Percentiles rank a stretch among this genome's conserved stretches.
These are phyloP conservation scores for Drosophila kohkoa DNA, from an alignment of 1,140 invertebrate genomes.

Conservation along the genomic window DNA sequence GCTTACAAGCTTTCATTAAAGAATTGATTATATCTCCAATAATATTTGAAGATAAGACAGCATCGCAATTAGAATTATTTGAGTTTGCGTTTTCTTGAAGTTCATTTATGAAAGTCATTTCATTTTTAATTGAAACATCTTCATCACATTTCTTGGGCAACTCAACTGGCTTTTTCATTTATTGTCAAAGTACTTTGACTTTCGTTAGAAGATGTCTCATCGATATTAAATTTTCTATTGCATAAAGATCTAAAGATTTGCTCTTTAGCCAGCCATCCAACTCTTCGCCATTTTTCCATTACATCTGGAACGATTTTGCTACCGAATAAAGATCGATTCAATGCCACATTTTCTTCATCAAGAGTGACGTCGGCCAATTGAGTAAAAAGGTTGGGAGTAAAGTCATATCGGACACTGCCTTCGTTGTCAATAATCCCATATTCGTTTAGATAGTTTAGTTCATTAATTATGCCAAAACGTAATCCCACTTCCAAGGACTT, in stretches of 20 bases:
- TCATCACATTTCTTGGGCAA: too few relatives aligned
- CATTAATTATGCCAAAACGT: slow-evolving; percentile 49
- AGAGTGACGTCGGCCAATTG: background rate
- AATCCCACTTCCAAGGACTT: slow-evolving; percentile 44
- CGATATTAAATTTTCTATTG: background rate
- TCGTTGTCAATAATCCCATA: slow-evolving; percentile 29
- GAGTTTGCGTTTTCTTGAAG: too few relatives aligned
- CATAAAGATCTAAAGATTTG: background rate
- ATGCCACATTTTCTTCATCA: background rate
- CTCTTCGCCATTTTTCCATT: background rate
- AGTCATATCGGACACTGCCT: slow-evolving; percentile 28
- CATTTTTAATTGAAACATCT: too few relatives aligned
- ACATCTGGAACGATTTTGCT: background rate
- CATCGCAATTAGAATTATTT: too few relatives aligned
- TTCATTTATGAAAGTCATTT: background rate
- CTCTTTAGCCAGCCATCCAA: background rate
- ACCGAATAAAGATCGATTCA: background rate
- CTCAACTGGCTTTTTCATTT: background rate
- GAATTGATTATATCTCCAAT: too few relatives aligned
- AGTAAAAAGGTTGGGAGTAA: slow-evolving; percentile 6
- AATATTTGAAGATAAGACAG: too few relatives aligned
- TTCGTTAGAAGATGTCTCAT: background rate
- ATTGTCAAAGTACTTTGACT: background rate
- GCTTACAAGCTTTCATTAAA: too few relatives aligned
- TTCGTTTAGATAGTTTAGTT: slow-evolving; percentile 53